phyloP scores from a whole-genome alignment of 2,797 vertebrate genomes.

The Hydrophis major region DNA sequence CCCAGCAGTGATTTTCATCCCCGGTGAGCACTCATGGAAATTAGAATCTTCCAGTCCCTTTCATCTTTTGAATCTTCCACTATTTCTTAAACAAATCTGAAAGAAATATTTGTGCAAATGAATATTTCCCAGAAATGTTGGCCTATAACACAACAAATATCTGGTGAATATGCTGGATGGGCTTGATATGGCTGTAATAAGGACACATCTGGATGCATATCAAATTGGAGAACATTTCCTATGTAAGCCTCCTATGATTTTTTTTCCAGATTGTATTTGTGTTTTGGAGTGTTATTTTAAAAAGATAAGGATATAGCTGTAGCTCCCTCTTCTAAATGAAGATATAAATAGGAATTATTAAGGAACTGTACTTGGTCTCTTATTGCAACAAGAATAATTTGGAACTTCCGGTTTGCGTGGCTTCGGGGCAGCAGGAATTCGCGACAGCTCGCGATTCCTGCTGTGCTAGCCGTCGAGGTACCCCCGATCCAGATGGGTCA shows the following conservation, averaged over 20 bases:
- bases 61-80: not conserved
- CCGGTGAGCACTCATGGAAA: not conserved
- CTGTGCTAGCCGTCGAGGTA: too few species aligned
- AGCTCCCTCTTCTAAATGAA: not conserved
- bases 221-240: not conserved
- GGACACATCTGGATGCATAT: not conserved
- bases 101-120: not conserved
- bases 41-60: not conserved
- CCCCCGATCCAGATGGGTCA: too few species aligned
- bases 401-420: too few species aligned
- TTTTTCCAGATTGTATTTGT: not conserved
- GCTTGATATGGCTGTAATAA: not conserved
- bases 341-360: not conserved
- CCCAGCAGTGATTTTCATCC: not conserved
- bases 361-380: not conserved
- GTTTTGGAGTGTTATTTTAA: not conserved
- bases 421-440: too few species aligned
- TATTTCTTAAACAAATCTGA: not conserved
- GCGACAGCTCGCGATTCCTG: too few species aligned
- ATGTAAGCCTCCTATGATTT: not conserved
- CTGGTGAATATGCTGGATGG: not conserved
- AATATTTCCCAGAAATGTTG: not conserved
- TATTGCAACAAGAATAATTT: not conserved
- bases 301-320: not conserved
- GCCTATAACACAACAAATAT: not conserved